Evolutionary conservation across 2,797 vertebrate genomes (phyloP).

Genomic region (Salarias fasciatus): DNA sequence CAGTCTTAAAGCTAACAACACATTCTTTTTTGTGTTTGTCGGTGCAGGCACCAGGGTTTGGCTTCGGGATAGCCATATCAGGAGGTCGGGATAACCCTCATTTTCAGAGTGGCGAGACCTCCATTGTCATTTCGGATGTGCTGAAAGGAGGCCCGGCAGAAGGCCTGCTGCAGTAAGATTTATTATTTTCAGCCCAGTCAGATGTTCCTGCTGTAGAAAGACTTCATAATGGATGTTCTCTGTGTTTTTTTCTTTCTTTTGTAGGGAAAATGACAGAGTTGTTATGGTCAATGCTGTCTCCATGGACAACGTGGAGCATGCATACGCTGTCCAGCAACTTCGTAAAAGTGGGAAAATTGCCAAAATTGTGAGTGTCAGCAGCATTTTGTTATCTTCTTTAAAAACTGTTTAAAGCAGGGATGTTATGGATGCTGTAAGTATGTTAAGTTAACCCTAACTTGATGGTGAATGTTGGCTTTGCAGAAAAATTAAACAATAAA

Average conservation of each 20-base stretch:
- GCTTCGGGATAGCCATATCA: constrained; percentile 99
- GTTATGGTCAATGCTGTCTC: constrained; percentile 99
- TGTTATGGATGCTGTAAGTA: neutral
- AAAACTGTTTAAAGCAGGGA: neutral
- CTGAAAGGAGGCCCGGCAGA: constrained; percentile 98
- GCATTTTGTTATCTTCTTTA: neutral
- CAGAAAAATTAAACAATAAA: too few species aligned
- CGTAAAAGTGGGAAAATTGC: constrained; percentile 99
- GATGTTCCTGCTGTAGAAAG: constrained; percentile 26
- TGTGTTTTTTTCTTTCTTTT: constrained; percentile 17
- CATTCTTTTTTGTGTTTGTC: constrained; percentile 24
- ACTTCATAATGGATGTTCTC: constrained; percentile 56
- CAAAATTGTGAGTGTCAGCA: constrained; percentile 92
- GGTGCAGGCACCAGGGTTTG: constrained; percentile 95
- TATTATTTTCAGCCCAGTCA: constrained; percentile 21
- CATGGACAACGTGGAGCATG: constrained; percentile 99
- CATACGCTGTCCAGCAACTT: constrained; percentile 97
- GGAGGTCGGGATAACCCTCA: constrained; percentile 99
- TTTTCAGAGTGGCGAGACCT: constrained; percentile 99
- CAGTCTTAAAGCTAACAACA: too few species aligned
- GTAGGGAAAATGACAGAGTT: constrained; percentile 97
- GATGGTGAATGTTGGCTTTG: too few species aligned
- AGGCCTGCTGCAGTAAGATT: constrained; percentile 94
- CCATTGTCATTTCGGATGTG: constrained; percentile 98
- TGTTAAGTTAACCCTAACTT: too few species aligned